Conservation (phyloP, 2,888 invertebrate species). For the Tupiocoris notatus region DNA sequence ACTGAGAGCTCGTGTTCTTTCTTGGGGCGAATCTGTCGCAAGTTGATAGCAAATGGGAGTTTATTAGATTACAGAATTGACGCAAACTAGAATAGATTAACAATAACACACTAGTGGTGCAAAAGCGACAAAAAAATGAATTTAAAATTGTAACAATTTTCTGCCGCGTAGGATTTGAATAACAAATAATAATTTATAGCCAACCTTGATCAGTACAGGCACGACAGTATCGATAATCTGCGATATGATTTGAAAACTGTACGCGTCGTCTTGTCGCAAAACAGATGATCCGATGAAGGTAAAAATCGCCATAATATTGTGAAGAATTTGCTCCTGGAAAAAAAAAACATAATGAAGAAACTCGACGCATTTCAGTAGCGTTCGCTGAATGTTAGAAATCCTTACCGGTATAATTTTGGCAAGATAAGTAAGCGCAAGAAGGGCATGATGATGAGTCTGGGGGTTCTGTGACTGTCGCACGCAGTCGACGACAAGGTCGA, state of each 20-base stretch:
- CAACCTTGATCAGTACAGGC: constrained; percentile 70
- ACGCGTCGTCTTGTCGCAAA: constrained; percentile 88
- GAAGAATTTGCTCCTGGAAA: constrained; percentile 70
- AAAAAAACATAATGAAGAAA: constrained; percentile 2
- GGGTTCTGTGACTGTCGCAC: constrained; percentile 88
- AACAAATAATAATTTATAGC: too few species aligned
- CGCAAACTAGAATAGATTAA: too few species aligned
- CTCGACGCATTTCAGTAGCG: too few species aligned
- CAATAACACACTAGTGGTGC: too few species aligned
- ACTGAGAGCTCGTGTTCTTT: constrained; percentile 33
- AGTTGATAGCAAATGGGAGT: not conserved
- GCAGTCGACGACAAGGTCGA: constrained; percentile 81
- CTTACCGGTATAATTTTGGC: constrained; percentile 70
- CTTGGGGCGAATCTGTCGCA: not conserved
- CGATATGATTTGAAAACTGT: constrained; percentile 89
- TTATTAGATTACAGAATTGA: too few species aligned
- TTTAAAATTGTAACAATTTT: too few species aligned
- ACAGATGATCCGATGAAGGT: constrained; percentile 96
- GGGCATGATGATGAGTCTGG: constrained; percentile 91
- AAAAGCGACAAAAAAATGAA: too few species aligned
- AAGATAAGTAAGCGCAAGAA: constrained; percentile 76
- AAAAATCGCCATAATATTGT: constrained; percentile 94
- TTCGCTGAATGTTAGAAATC: too few species aligned
- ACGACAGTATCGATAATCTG: constrained; percentile 86
- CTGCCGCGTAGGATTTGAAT: too few species aligned